phyloP scores from a whole-genome alignment of 2,797 vertebrate species.

The Coranthus polyacanthus region DNA sequence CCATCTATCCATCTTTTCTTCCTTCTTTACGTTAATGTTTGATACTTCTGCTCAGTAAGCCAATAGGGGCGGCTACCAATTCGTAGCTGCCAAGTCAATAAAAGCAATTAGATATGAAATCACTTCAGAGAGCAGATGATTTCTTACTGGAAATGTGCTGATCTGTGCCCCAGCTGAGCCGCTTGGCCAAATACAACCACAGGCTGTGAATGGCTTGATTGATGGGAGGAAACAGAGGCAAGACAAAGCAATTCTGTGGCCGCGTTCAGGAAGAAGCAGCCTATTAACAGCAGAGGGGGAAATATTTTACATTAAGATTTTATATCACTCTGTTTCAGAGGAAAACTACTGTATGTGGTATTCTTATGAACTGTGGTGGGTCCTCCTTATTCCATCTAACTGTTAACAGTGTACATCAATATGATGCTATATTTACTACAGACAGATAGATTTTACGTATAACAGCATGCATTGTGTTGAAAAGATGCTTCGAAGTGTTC shows the following conservation, averaged over 20 bases:
- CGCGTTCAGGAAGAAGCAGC: slow-evolving; percentile 1
- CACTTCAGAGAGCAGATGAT: slow-evolving; percentile 61
- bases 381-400: too few relatives aligned
- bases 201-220: slow-evolving; percentile 39
- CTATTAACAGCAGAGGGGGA: slow-evolving; percentile 25
- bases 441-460: too few relatives aligned
- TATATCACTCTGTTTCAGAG: not conserved
- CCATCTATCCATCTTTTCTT: slow-evolving; percentile 20
- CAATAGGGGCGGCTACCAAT: slow-evolving; percentile 15
- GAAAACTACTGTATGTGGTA: not conserved
- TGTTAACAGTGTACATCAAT: too few relatives aligned
- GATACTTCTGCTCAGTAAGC: slow-evolving; percentile 36
- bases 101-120: slow-evolving; percentile 74
- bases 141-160: slow-evolving; percentile 71
- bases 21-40: slow-evolving; percentile 26
- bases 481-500: too few relatives aligned
- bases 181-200: slow-evolving; percentile 32
- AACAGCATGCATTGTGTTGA: too few relatives aligned
- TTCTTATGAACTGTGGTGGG: too few relatives aligned
- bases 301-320: slow-evolving; percentile 9
- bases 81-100: slow-evolving; percentile 63
- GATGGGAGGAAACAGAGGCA: slow-evolving; percentile 50
- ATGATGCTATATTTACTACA: too few relatives aligned
- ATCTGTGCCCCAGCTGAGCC: slow-evolving; percentile 43
- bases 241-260: slow-evolving; percentile 45